Conservation (phyloP, 2,113 vertebrate species). For the Microcebus lehilahytsara region DNA sequence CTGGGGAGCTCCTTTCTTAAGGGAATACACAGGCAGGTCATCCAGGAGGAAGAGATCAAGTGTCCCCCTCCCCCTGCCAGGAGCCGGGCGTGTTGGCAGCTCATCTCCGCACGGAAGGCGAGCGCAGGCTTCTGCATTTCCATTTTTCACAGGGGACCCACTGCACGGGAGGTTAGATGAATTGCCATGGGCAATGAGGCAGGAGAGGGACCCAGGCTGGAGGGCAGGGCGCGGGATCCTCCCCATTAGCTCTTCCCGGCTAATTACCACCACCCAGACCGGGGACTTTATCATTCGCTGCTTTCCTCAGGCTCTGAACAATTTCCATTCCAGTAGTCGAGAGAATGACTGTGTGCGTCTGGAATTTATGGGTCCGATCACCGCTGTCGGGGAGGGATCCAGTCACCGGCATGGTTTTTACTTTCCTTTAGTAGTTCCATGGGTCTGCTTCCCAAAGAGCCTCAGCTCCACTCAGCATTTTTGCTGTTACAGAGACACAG, state of each 20-base stretch:
- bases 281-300: background rate
- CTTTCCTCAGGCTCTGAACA: background rate
- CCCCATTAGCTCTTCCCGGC: background rate
- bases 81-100: background rate
- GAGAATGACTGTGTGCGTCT: background rate
- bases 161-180: background rate
- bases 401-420: fast-evolving
- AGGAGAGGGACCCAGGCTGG: no score
- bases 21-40: background rate
- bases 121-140: background rate
- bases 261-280: background rate
- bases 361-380: background rate
- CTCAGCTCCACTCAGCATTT: no score
- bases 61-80: fast-evolving
- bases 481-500: background rate
- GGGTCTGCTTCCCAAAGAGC: background rate
- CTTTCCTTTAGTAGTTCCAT: background rate
- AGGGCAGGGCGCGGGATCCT: background rate
- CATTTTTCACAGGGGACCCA: background rate
- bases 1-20: background rate
- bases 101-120: background rate
- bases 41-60: background rate
- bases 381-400: background rate
- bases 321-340: background rate
- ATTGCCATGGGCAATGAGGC: background rate